A percentile compares a stretch with the other conserved stretches of the same genome.
Conservation (phyloP, 2,888 invertebrate genomes). For the Melieria crassipennis region DNA sequence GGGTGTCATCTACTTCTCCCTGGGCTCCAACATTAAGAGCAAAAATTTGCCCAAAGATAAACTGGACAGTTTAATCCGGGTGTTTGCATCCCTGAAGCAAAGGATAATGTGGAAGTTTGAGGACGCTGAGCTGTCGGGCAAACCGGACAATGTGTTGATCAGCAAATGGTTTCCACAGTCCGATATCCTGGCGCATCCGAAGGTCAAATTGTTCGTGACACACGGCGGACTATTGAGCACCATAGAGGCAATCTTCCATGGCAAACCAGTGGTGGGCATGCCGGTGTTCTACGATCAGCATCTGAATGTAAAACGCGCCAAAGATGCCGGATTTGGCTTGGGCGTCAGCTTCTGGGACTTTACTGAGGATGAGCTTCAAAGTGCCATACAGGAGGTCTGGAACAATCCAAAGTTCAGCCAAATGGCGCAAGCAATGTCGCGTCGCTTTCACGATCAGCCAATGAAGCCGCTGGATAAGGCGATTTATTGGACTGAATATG, state of each 20-base stretch:
- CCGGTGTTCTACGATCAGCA: constrained; percentile 67
- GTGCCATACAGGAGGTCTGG: constrained; percentile 40
- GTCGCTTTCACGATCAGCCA: constrained; percentile 58
- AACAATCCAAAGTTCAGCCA: constrained; percentile 42
- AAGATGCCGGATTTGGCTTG: constrained; percentile 58
- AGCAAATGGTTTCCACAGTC: constrained; percentile 62
- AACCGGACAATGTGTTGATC: constrained; percentile 50
- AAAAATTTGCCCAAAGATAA: constrained; percentile 44
- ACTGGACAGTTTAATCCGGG: constrained; percentile 32
- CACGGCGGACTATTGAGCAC: constrained; percentile 65
- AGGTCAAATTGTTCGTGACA: constrained; percentile 63
- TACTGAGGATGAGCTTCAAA: constrained; percentile 52
- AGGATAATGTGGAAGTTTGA: constrained; percentile 61
- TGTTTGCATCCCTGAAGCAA: constrained; percentile 29
- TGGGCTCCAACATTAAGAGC: constrained; percentile 58
- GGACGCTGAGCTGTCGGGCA: constrained; percentile 47
- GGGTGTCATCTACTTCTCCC: constrained; percentile 64
- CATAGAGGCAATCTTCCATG: constrained; percentile 63
- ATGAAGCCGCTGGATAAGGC: constrained; percentile 52
- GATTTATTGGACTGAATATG: constrained; percentile 59
- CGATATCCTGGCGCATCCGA: constrained; percentile 62
- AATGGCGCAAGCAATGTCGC: constrained; percentile 46
- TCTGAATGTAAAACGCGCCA: constrained; percentile 64
- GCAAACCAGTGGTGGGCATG: constrained; percentile 64
- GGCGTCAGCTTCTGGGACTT: constrained; percentile 53